Base-by-base conservation (phyloP, 2,113 vertebrate genomes). In the Sinocyclocheilus anophthalmus region DNA sequence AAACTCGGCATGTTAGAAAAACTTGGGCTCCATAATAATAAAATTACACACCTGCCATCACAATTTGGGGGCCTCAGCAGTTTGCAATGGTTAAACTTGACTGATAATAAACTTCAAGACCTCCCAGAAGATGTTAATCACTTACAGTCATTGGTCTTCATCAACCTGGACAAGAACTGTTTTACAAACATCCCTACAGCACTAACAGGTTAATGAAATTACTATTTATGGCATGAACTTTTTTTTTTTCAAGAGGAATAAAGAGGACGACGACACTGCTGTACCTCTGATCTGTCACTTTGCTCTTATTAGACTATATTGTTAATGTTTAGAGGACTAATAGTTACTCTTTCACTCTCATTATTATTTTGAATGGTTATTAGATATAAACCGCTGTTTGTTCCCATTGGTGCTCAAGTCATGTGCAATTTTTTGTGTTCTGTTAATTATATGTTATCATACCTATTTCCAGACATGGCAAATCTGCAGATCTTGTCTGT, bases 41-140 rank as follows among this genome's bases (percentile, higher is more conserved):
- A n/a, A 14, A 85, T 88, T 26, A 75, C 30, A 9, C 50, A 53
- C 10, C 37, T 91, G 39, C 89, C 88, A 14, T 65, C 84, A 61
- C 75, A 87, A 20, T 53, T 89, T 67, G 88, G 77, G 18, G 57
- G 13, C n/a, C 85, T 89, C n/a, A 48, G 4, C 45, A 69, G 6
- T 45, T 81, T 90, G 9, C 81, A 84, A 76, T 90, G 88, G 88
- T 72, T 91, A 50, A 91, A 88, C 69, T 59, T 90, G 70, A 77
- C 85, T 33, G 70, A 85, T 78, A 91, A 90, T 85, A 84, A 87
- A 77, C 80, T 91, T 10, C 26, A 85, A 37, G 79, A 85, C 13
- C 9, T 90, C 10, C 86, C 88, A 61, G 82, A 88, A 14, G 73
- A 77, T 8, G 50, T 83, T 20, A 83, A 77, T 18, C 63, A 84